Evolutionary conservation across 2,797 vertebrate species (phyloP), one percentile per base, ranked within the genome.

Genomic region (Prunella strophiata): DNA sequence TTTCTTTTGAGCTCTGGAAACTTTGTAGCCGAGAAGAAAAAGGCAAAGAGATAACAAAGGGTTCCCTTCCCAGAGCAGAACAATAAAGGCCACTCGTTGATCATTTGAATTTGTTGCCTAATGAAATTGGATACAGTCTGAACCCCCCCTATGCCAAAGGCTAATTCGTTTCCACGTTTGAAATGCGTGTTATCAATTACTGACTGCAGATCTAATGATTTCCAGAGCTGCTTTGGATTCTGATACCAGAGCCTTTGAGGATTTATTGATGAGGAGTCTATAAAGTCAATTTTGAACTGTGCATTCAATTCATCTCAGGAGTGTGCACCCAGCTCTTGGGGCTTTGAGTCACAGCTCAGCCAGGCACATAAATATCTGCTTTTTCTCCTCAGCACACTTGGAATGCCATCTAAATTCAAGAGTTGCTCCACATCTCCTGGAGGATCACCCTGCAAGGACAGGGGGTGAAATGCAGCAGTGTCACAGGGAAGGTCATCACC

Each of bases 141-240:
- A 91, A 68, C 68, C 73, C 62, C 47, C 81, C 72, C 70, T 12
- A 85, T 20, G 50, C 93, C 70, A 85, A 94, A 72, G 93, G 89
- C 73, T 96, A 96, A 96, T 96, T 94, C 88, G 91, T 96, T 95
- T 94, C 79, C 70, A 32, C 66, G 8, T 96, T 70, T 94, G 88
- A 93, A 90, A 94, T 55, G 96, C 70, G 1, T 95, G 94, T 90
- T 95, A 96, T 93, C 95, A 96, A 96, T 95, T 96, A 94, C 79
- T 51, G 91, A 61, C 89, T 94, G 91, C 45, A 96, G 95, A 95
- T 91, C 50, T 93, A 94, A 94, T 88, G 93, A 96, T 95, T 95
- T 88, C 79, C 96, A 94, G 84, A 80, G 66, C 93, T 68, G 67
- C 70, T 89, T 90, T 72, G 78, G 47, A 84, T 84, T 94, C 88